These are phyloP conservation scores for Rallus limicola DNA, from an alignment of 2,113 vertebrate species.

Conservation along the genomic window DNA sequence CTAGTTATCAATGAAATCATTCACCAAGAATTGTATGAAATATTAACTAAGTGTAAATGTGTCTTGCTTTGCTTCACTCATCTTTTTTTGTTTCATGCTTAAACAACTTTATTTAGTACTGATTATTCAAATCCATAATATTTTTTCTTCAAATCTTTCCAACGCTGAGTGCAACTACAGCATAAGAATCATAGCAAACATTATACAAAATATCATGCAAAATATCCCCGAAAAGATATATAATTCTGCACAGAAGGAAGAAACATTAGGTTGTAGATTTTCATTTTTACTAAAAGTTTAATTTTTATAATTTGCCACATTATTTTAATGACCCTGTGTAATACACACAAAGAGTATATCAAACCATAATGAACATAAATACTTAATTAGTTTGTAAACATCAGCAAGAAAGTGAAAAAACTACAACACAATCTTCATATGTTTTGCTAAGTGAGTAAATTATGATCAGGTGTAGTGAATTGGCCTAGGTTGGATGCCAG, in stretches of 20 bases:
- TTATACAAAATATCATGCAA: neutral
- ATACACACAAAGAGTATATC: neutral
- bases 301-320: neutral
- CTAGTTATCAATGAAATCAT: neutral
- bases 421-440: neutral
- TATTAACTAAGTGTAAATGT: neutral
- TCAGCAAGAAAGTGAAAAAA: neutral
- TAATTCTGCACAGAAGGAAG: neutral
- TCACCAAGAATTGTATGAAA: neutral
- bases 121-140: neutral
- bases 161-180: neutral
- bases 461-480: neutral
- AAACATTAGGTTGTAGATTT: neutral
- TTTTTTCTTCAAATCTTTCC: neutral
- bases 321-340: neutral
- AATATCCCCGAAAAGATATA: neutral
- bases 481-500: too few species aligned
- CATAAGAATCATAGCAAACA: neutral
- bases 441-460: neutral
- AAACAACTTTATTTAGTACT: neutral
- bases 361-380: neutral
- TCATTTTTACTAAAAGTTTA: neutral
- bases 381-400: neutral
- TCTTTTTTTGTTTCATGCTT: neutral
- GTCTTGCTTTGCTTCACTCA: neutral